Evolutionary conservation across 2,797 vertebrate genomes (phyloP).

Genomic region (Hypotaenidia philippensis): DNA sequence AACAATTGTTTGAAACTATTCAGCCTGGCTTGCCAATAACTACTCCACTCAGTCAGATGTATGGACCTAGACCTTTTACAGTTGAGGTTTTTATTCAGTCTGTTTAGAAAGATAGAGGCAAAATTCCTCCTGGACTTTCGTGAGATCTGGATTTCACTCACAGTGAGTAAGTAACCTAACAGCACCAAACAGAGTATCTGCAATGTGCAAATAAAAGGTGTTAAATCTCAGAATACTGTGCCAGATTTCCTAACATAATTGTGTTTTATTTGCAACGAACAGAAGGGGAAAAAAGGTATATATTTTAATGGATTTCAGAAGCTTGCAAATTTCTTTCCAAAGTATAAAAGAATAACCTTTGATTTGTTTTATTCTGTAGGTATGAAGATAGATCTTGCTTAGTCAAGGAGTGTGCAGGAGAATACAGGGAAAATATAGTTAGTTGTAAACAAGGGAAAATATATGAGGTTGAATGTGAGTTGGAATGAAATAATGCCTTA

Average conservation of each 20-base stretch:
- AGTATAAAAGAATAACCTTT: neutral
- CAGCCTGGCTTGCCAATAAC: neutral
- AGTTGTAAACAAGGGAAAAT: neutral
- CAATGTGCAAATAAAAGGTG: neutral
- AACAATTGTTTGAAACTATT: conserved; percentile 47
- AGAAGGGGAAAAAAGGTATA: neutral
- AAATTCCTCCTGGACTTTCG: neutral
- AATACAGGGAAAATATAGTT: neutral
- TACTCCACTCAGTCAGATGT: neutral
- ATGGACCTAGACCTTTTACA: neutral
- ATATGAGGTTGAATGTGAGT: neutral
- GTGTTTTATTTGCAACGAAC: neutral
- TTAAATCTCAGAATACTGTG: neutral
- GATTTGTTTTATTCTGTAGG: neutral
- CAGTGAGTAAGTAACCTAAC: neutral
- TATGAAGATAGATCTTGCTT: neutral
- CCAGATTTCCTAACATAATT: neutral
- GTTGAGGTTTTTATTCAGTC: neutral
- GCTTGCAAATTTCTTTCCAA: neutral
- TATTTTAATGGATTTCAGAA: neutral
- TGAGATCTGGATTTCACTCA: neutral
- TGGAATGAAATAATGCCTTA: neutral
- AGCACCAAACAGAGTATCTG: neutral
- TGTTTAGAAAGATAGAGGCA: neutral
- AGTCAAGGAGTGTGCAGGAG: neutral